A percentile compares a stretch with the other conserved stretches of the same genome.
Evolutionary conservation across 2,888 invertebrate genomes (phyloP).

Genomic region (Ophion ellenae): DNA sequence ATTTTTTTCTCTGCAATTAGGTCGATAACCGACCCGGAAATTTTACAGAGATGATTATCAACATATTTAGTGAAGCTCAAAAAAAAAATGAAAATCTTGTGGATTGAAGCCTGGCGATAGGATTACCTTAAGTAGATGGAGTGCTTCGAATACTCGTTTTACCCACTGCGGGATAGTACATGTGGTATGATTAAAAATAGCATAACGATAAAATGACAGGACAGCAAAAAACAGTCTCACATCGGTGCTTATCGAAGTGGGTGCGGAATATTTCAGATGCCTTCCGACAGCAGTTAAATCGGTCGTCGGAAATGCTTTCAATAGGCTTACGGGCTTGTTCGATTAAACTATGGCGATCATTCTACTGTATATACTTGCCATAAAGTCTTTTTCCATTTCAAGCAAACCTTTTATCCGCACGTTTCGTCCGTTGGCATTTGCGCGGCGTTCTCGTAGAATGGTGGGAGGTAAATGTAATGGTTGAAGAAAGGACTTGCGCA

Average conservation of each 20-base stretch:
- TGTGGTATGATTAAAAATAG: background rate
- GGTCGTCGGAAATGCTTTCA: slow-evolving; percentile 49
- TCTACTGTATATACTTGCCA: background rate
- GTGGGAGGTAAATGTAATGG: slow-evolving; percentile 41
- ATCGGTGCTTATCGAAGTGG: background rate
- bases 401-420: slow-evolving; percentile 41
- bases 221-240: background rate
- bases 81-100: too few species aligned
- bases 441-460: slow-evolving; percentile 12
- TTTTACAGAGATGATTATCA: too few species aligned
- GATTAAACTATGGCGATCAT: slow-evolving; percentile 49
- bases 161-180: background rate
- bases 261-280: background rate
- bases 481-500: slow-evolving; percentile 57
- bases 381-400: slow-evolving; percentile 28
- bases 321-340: slow-evolving; percentile 32
- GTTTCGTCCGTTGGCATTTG: slow-evolving; percentile 41
- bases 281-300: background rate
- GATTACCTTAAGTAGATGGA: background rate
- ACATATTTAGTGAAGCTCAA: too few species aligned
- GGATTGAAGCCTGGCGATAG: too few species aligned
- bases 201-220: background rate
- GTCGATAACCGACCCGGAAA: too few species aligned
- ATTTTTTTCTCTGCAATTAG: too few species aligned
- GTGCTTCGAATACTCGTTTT: background rate